phyloP scores from a whole-genome alignment of 2,888 invertebrate genomes.

The Heteromurus nitidus region DNA sequence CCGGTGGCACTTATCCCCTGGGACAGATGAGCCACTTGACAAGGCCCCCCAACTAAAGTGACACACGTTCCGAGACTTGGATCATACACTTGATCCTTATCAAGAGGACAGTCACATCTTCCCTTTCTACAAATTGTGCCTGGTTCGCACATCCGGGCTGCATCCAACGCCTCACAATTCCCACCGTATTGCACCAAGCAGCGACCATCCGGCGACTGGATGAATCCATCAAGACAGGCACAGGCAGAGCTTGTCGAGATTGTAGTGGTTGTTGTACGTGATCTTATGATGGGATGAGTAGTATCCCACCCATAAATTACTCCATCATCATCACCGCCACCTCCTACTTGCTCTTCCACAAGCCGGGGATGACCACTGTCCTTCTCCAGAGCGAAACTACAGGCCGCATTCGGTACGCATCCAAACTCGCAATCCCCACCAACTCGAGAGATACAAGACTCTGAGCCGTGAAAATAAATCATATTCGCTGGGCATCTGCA shows the following conservation, averaged over 20 bases:
- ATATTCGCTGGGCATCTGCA: neutral
- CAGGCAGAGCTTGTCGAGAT: neutral
- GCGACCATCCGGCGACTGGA: neutral
- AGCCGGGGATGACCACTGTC: no score
- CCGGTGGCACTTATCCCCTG: neutral
- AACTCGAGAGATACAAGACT: neutral
- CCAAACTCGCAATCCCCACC: neutral
- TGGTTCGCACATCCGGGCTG: neutral
- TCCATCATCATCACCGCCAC: no score
- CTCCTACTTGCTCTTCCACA: no score
- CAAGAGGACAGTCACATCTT: constrained; percentile 6
- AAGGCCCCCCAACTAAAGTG: neutral
- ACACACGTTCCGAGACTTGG: neutral
- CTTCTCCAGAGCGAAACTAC: neutral
- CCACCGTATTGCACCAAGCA: neutral
- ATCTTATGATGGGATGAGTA: neutral
- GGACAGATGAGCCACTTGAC: neutral
- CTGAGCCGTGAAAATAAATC: neutral
- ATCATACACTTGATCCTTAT: neutral
- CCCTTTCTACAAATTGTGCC: constrained; percentile 7
- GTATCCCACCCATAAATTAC: no score
- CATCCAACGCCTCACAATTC: neutral
- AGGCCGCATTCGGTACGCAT: neutral
- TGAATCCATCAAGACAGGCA: neutral
- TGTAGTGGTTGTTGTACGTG: neutral